Evolutionary conservation across 1,140 invertebrate genomes (phyloP), one percentile per base, ranked within the genome.

Genomic region (Marisa cornuarietis): DNA sequence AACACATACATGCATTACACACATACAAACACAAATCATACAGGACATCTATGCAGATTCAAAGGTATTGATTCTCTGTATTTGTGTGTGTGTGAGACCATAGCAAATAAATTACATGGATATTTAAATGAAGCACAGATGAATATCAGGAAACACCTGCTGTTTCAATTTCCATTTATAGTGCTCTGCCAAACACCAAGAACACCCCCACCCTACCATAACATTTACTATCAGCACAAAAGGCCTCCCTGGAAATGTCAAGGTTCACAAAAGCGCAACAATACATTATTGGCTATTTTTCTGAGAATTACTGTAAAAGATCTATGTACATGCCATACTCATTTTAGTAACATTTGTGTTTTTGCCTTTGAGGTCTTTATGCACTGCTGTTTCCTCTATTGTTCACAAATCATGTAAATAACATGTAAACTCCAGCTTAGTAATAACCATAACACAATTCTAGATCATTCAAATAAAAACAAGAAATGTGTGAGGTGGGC

Each of bases 1-100:
- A 42, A 6, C 72, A 74, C 72, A 74, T 62, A 65, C 61, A 75
- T 62, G 65, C 10, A 65, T 42, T 62, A 49, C 75, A 76, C 62
- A 76, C 61, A 49, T 26, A 58, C 72, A 74, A 22, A 58, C 72
- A 72, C 42, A 61, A 24, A 62, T 62, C 6, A 16, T 51, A 22
- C 11, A 20, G 7, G 11, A 66, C 26, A 68, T 68, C 0, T 63
- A 66, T 20, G 1, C 61, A 75, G 31, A 68, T 11, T 42, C 18
- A 76, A 31, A 31, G 18, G 9, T 52, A 31, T 22, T 76, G 22
- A 18, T 14, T 77, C 7, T 77, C 58, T 49, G 13, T 49, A 20
- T 66, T 58, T 6, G 61, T n/a, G 42, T 49, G n/a, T 68, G 65
- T 68, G 65, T 16, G 65, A 3, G 31, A 42, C 31, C 31, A 42